Base-by-base conservation (phyloP, 1,140 invertebrate genomes). In the Zelostemma sp. region DNA sequence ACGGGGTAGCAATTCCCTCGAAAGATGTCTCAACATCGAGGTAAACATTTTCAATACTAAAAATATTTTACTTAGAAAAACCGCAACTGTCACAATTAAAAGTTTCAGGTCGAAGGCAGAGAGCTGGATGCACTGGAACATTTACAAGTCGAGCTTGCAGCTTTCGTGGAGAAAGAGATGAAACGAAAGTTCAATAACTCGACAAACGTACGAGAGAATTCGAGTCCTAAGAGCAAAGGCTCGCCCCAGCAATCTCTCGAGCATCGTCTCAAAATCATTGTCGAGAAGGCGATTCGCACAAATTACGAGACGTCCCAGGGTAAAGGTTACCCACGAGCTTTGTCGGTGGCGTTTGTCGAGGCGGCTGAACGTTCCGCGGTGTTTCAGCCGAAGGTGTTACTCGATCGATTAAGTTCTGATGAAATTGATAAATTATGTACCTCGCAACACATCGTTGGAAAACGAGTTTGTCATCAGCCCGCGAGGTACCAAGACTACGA, bases 1-100 rank as follows among this genome's bases (percentile, higher is more conserved):
- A 0, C 72, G 63, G 6, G 73, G 79, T 9, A 78, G 72, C 25
- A 78, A 69, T 41, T 73, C 65, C 11, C 8, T 81, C 0, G 78
- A 85, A 43, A 74, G 76, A 15, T 85, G 83, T 63, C 50, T 86
- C 6, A 84, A 84, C 11, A 82, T 85, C 12, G 79, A 84, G 28
- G 75, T 38, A 38, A 11, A 11, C 11, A 31, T 31, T n/a, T n/a
- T n/a, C n/a, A n/a, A n/a, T n/a, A n/a, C n/a, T n/a, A n/a, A n/a
- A n/a, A n/a, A n/a, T n/a, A n/a, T n/a, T n/a, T n/a, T n/a, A n/a
- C n/a, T n/a, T n/a, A n/a, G n/a, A n/a, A n/a, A n/a, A n/a, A n/a
- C n/a, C n/a, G n/a, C n/a, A n/a, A n/a, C n/a, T n/a, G n/a, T n/a
- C n/a, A n/a, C n/a, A n/a, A n/a, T n/a, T n/a, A n/a, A n/a, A n/a